These are phyloP conservation scores for Bubo blakistoni DNA, from an alignment of 2,113 vertebrate genomes.

Conservation along the genomic window DNA sequence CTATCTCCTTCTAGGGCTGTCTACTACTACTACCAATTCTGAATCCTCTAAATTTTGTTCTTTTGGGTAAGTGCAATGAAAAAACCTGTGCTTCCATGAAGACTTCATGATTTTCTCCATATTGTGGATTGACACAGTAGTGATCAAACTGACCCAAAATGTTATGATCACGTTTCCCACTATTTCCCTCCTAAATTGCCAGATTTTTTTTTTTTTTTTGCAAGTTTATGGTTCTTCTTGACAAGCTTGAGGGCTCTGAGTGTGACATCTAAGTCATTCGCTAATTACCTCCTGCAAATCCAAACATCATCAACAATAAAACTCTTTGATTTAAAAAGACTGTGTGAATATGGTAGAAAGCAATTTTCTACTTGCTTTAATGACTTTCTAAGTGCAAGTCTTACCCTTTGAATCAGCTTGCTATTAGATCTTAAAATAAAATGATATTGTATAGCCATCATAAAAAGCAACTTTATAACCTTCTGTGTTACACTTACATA, in stretches of 20 bases:
- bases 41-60: neutral
- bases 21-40: neutral
- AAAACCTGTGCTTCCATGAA: neutral
- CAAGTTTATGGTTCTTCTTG: constrained; percentile 29
- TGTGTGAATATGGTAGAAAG: constrained; percentile 42
- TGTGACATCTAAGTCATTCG: neutral
- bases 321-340: constrained; percentile 63
- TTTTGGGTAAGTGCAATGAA: neutral
- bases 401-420: constrained; percentile 67
- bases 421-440: constrained; percentile 70
- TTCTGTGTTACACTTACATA: constrained; percentile 30
- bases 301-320: constrained; percentile 58
- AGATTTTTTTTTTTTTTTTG: neutral
- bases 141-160: neutral
- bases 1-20: neutral
- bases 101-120: neutral
- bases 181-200: neutral
- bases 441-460: constrained; percentile 38
- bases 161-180: neutral
- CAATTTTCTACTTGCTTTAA: constrained; percentile 69
- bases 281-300: constrained; percentile 60
- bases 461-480: constrained; percentile 59
- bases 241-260: constrained; percentile 27
- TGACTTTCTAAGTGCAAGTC: constrained; percentile 56
- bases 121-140: neutral